Base-by-base conservation (phyloP, 2,888 invertebrate species). In the Drosophila anomelani region DNA sequence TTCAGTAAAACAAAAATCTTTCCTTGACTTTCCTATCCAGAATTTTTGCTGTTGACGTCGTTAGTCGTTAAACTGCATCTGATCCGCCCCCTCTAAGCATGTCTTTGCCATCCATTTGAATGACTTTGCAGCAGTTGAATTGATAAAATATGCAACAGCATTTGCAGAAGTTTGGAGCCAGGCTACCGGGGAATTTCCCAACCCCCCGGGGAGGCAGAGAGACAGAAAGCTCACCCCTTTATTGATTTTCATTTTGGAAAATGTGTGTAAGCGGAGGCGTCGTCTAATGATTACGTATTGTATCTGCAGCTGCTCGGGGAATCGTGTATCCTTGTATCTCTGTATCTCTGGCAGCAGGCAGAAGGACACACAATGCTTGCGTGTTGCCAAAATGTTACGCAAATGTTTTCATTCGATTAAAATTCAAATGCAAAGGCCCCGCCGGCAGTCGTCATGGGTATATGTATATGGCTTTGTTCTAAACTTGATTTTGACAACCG, bases 131-230 rank as follows among this genome's bases (percentile, higher is more conserved):
- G 74, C 78, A 88, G 62, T 75, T 77, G 81, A 69, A 79, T 86
- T 79, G 54, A 76, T 75, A 55, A 83, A 86, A 86, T 88, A 83
- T 88, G 88, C 88, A 84, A 86, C 88, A 88, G 77, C 85, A 74
- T 85, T 82, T 77, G 53, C 38, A 17, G 46, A 46, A 38, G 73
- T 71, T 76, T 60, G 72, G 62, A 51, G 43, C 34, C 36, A 10
- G 3, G 29, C 15, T 17, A 38, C 12, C 2, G 36, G 13, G 29
- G 15, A 47, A 23, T 20, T 39, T 36, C 34, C 29, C 29, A 29
- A 1, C 29, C 43, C n/a, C 10, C 5, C 15, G 10, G 49, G 9
- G 51, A 6, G 20, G 1, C 17, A 13, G 20, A 34, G 34, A 36
- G 36, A 23, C 20, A 4, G 51, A 20, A 12, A 59, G 46, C 49